A percentile compares a stretch with the other conserved stretches of the same genome.
Evolutionary conservation across 1,140 invertebrate genomes (phyloP).

Genomic region (Liolophura sinensis): DNA sequence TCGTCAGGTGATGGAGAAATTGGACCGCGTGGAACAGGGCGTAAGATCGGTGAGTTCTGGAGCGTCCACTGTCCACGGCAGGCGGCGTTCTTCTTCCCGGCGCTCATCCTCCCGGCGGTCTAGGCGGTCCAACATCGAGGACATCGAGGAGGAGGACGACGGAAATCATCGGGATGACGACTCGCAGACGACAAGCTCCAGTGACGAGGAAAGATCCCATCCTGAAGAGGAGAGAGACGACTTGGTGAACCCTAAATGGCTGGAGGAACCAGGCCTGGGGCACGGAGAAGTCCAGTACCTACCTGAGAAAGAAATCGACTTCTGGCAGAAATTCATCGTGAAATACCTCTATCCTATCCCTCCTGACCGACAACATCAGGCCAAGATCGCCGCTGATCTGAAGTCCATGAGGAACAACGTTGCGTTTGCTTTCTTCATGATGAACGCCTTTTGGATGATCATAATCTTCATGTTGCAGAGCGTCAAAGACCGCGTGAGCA

Average conservation of each 20-base stretch:
- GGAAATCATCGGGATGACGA: conserved; percentile 22
- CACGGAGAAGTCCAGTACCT: conserved; percentile 71
- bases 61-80: conserved; percentile 13
- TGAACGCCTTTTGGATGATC: conserved; percentile 96
- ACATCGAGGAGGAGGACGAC: conserved; percentile 23
- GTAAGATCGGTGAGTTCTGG: conserved; percentile 20
- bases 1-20: conserved; percentile 31
- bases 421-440: conserved; percentile 96
- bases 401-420: conserved; percentile 90
- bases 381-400: conserved; percentile 71
- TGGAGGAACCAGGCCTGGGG: conserved; percentile 68
- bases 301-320: conserved; percentile 34
- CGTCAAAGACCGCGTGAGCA: conserved; percentile 73
- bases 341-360: conserved; percentile 45
- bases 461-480: conserved; percentile 92
- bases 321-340: conserved; percentile 42
- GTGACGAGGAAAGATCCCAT: conserved; percentile 14
- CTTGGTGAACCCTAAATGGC: conserved; percentile 30
- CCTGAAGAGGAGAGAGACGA: conserved; percentile 30
- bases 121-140: conserved; percentile 21
- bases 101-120: conserved; percentile 18
- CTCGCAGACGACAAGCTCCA: conserved; percentile 17
- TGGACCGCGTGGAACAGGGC: conserved; percentile 33
- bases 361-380: conserved; percentile 33
- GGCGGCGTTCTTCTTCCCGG: conserved; percentile 23